Base-by-base conservation (phyloP, 92 coral and sea anemone genomes). In the Porites lobata region DNA sequence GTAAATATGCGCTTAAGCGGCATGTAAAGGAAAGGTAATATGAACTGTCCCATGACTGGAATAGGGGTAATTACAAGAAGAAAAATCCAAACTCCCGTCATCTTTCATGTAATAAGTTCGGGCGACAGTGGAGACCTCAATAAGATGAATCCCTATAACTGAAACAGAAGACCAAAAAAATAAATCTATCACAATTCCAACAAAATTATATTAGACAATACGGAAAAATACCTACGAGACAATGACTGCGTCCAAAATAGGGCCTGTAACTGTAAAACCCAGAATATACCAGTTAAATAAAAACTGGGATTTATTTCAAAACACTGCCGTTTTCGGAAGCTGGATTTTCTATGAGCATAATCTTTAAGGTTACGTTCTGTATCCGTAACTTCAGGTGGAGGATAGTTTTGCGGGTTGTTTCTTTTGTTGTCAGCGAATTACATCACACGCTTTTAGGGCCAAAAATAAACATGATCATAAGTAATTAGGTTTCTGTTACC, bases 11-110 rank as follows among this genome's bases (percentile, higher is more conserved):
- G 0, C 0, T 74, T 50, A 19, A 84, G 0, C 17, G 87, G 87
- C 81, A 73, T 73, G 0, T 74, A 84, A 21, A 84, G 72, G 11
- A 75, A 62, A 10, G 87, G 87, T 20, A 84, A 12, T 7, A 64
- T 20, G 15, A 61, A 84, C 79, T 84, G 80, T 6, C 80, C 87
- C 11, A 51, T 0, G 38, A 13, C 12, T 7, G 80, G 80, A 64
- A 50, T n/a, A 61, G 56, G 54, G 62, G 53, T 50, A 72, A 14
- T n/a, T 11, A 78, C 18, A 0, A 78, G 14, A 59, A 78, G 53
- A 59, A 59, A 58, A 22, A 65, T 8, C 26, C 22, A 59, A 61
- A 78, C 24, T 9, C 58, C 32, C n/a, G 6, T 8, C 24, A 51
- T 14, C 24, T 9, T 52, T 26, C 4, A 5, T 2, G 50, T 29